phyloP scores from a whole-genome alignment of 2,797 vertebrate species.

The Eospalax fontanierii region DNA sequence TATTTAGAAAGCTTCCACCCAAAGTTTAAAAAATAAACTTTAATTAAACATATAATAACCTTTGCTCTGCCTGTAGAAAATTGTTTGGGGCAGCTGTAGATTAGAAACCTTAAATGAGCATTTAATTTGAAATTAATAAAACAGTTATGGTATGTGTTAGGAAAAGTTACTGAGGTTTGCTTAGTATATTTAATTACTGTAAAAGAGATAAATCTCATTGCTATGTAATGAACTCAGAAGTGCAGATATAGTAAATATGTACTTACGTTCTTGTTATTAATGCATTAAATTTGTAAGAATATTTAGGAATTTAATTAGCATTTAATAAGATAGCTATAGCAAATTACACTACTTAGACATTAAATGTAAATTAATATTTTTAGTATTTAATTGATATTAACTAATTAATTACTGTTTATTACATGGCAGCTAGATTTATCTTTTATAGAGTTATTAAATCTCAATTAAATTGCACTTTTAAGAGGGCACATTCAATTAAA shows the following conservation, averaged over 20 bases:
- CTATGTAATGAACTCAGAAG: conserved; percentile 92
- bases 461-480: conserved; percentile 91
- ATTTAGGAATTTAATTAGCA: conserved; percentile 94
- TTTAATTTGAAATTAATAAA: conserved; percentile 93
- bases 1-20: conserved; percentile 61
- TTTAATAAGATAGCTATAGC: conserved; percentile 93
- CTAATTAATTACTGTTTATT: conserved; percentile 93
- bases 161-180: conserved; percentile 92
- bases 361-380: conserved; percentile 93
- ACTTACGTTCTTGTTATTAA: conserved; percentile 92
- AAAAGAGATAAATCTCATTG: conserved; percentile 92
- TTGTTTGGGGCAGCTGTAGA: conserved; percentile 89
- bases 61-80: conserved; percentile 85
- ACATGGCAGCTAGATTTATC: conserved; percentile 91
- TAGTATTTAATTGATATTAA: conserved; percentile 93
- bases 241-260: conserved; percentile 93
- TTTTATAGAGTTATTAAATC: conserved; percentile 91
- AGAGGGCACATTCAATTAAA: conserved; percentile 87
- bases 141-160: conserved; percentile 91
- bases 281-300: conserved; percentile 93
- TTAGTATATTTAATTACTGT: conserved; percentile 93
- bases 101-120: conserved; percentile 90
- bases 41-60: conserved; percentile 85
- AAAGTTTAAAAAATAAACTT: conserved; percentile 77
- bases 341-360: conserved; percentile 91